These are phyloP conservation scores for Ormyrus pomaceus DNA, from an alignment of 2,888 invertebrate species.

Conservation along the genomic window DNA sequence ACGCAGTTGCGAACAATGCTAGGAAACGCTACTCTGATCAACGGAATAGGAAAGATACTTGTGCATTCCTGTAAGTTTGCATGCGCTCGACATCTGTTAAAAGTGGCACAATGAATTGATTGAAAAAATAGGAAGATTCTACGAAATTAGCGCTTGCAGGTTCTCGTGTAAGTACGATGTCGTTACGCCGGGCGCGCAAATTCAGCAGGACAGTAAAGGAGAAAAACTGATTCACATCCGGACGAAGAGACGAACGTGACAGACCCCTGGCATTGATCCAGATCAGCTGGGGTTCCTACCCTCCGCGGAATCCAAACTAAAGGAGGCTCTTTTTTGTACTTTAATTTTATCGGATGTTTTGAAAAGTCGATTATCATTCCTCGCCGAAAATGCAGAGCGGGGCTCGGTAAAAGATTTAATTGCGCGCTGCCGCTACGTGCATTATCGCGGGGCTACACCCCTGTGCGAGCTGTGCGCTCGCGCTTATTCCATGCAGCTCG, in stretches of 20 bases:
- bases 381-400: too few relatives aligned
- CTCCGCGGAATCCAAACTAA: slow-evolving; percentile 6
- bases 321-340: background rate
- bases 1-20: too few relatives aligned
- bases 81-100: too few relatives aligned
- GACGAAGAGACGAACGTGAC: background rate
- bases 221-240: slow-evolving; percentile 19
- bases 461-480: background rate
- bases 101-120: too few relatives aligned
- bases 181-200: too few relatives aligned
- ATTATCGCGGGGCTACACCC: slow-evolving; percentile 22
- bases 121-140: too few relatives aligned
- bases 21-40: too few relatives aligned
- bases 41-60: too few relatives aligned
- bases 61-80: too few relatives aligned
- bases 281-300: background rate
- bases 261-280: slow-evolving; percentile 28
- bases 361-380: background rate
- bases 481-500: slow-evolving; percentile 13
- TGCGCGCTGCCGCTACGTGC: background rate
- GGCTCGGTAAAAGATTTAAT: slow-evolving; percentile 16
- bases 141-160: background rate
- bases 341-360: background rate
- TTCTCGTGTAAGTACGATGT: too few relatives aligned
- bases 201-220: background rate